phyloP scores from a whole-genome alignment of 2,888 invertebrate species.

The Plebejus melissa region DNA sequence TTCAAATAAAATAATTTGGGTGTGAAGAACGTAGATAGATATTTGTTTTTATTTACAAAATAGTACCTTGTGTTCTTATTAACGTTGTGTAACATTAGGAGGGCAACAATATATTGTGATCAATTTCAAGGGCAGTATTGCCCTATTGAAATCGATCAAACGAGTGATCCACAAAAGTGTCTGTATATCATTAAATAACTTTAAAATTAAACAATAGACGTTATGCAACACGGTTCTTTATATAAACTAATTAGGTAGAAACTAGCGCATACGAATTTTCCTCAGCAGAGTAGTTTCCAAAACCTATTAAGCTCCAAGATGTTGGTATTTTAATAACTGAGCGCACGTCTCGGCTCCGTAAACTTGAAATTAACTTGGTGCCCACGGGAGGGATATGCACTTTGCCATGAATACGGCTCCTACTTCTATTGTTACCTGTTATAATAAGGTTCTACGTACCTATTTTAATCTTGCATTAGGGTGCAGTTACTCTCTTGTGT shows the following conservation, averaged over 20 bases:
- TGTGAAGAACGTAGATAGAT: not conserved
- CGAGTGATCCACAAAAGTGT: too few species aligned
- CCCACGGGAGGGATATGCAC: conserved; percentile 56
- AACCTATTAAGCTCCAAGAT: conserved; percentile 68
- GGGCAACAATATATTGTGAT: not conserved
- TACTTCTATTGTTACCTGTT: conserved; percentile 42
- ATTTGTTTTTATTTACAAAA: not conserved
- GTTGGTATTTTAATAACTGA: conserved; percentile 71
- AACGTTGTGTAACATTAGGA: not conserved
- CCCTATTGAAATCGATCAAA: too few species aligned
- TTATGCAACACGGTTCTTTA: conserved; percentile 40
- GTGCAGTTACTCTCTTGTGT: conserved; percentile 32
- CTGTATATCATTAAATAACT: not conserved
- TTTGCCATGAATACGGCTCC: conserved; percentile 47
- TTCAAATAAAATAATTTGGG: not conserved
- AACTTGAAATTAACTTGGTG: conserved; percentile 73
- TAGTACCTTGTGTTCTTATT: not conserved
- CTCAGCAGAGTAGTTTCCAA: conserved; percentile 51
- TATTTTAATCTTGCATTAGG: conserved; percentile 35
- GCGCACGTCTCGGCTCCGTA: conserved; percentile 52
- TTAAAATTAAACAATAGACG: not conserved
- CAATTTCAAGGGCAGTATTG: not conserved
- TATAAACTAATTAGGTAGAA: conserved; percentile 47
- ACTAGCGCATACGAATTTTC: conserved; percentile 47
- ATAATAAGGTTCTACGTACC: conserved; percentile 42